Percentiles rank a stretch among this genome's conserved stretches.
phyloP scores from a whole-genome alignment of 2,888 invertebrate species.

The Eudemis profundana region DNA sequence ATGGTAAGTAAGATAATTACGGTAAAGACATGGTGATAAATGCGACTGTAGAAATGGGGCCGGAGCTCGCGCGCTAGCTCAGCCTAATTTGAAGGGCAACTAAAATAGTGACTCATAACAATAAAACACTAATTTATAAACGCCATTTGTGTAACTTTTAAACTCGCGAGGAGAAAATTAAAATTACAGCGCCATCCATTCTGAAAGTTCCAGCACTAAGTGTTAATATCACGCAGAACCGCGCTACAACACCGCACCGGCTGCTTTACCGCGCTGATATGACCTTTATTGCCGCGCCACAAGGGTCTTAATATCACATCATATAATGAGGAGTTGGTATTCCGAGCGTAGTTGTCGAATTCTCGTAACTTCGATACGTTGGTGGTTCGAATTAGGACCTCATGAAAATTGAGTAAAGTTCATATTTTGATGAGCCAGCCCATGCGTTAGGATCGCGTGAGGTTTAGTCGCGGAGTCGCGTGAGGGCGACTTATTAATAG shows the following conservation, averaged over 20 bases:
- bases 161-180: conserved; percentile 36
- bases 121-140: conserved; percentile 41
- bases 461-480: conserved; percentile 15
- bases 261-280: neutral
- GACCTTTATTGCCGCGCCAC: conserved; percentile 1
- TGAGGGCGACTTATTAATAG: conserved; percentile 35
- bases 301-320: conserved; percentile 11
- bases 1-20: too few species aligned
- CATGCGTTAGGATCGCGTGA: neutral
- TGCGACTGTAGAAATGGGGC: neutral
- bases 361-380: neutral
- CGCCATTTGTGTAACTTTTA: conserved; percentile 36
- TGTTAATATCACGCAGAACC: conserved; percentile 39
- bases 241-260: neutral
- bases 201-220: conserved; percentile 30
- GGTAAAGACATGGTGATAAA: too few species aligned
- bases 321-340: conserved; percentile 10
- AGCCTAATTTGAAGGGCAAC: conserved; percentile 16
- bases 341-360: neutral
- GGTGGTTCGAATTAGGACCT: neutral
- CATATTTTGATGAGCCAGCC: neutral
- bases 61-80: conserved; percentile 7
- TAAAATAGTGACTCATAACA: conserved; percentile 27
- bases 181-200: conserved; percentile 42
- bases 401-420: too few species aligned